phyloP scores from a whole-genome alignment of 2,888 invertebrate genomes.

The Temnothorax unifasciatus region DNA sequence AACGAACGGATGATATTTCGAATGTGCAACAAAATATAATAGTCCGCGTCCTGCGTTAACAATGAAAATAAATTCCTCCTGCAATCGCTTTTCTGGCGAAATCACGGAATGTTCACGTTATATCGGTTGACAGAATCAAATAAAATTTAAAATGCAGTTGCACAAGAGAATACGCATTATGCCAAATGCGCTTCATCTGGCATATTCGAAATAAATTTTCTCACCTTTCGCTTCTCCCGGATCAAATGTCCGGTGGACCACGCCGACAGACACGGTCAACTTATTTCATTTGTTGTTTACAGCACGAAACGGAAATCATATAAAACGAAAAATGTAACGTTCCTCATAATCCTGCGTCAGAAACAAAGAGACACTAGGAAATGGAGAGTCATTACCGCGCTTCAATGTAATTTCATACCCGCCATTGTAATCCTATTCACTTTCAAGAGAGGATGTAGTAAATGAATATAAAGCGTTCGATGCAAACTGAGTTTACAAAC shows the following conservation, averaged over 20 bases:
- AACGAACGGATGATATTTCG: constrained; percentile 26
- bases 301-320: constrained; percentile 13
- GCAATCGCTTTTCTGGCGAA: background rate
- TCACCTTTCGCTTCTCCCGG: background rate
- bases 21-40: constrained; percentile 10
- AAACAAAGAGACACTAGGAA: constrained; percentile 41
- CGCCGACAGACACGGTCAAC: constrained; percentile 50
- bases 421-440: constrained; percentile 27
- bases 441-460: constrained; percentile 29
- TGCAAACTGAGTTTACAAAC: constrained; percentile 11
- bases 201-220: background rate
- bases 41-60: background rate
- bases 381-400: constrained; percentile 44
- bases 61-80: background rate
- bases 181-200: background rate
- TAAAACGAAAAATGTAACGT: constrained; percentile 10
- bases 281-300: constrained; percentile 9
- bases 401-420: constrained; percentile 21
- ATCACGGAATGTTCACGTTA: background rate
- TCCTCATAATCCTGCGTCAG: background rate
- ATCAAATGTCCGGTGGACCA: constrained; percentile 53
- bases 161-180: background rate
- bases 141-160: constrained; percentile 23
- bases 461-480: constrained; percentile 33
- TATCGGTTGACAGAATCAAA: background rate